Evolutionary conservation across 2,888 invertebrate genomes (phyloP), one percentile per base, ranked within the genome.

Genomic region (Cordylochernes scorpioides): DNA sequence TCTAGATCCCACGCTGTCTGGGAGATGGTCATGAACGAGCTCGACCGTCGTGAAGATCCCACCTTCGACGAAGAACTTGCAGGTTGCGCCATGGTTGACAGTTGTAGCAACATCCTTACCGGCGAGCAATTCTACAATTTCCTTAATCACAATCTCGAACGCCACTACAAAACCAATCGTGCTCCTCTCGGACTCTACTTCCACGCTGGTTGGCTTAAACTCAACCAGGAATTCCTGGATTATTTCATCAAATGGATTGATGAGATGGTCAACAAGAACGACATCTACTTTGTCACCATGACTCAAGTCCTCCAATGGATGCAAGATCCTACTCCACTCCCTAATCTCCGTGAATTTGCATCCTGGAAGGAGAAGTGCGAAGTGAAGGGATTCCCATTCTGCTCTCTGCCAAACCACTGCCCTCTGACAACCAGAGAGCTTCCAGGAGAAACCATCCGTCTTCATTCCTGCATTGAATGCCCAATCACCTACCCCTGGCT

Each of bases 21-120:
- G 84, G 84, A 84, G 58, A 82, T 84, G 68, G 82, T 82, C 29
- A 78, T 84, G 77, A 84, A 84, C 51, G 84, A 84, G 52, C 57
- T 84, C 44, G 82, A 84, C 56, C 80, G n/a, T n/a, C n/a, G n/a
- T n/a, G n/a, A n/a, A n/a, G n/a, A n/a, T n/a, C n/a, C n/a, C n/a
- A n/a, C n/a, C n/a, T n/a, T n/a, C n/a, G n/a, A n/a, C n/a, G n/a
- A n/a, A n/a, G n/a, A n/a, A n/a, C n/a, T n/a, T n/a, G n/a, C n/a
- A n/a, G n/a, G n/a, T n/a, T n/a, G n/a, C n/a, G n/a, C n/a, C n/a
- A n/a, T n/a, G n/a, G n/a, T 84, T 1, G 82, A 82, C 52, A 80
- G 80, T 16, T 84, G 84, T 57, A 78, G 80, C 16, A 84, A 82
- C 59, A 71, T 84, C 42, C 77, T 78, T 55, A 66, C 68, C 28